Percentiles rank a stretch among this genome's conserved stretches.
Evolutionary conservation across 1,140 invertebrate genomes (phyloP).

Genomic region (Papilio xuthus): DNA sequence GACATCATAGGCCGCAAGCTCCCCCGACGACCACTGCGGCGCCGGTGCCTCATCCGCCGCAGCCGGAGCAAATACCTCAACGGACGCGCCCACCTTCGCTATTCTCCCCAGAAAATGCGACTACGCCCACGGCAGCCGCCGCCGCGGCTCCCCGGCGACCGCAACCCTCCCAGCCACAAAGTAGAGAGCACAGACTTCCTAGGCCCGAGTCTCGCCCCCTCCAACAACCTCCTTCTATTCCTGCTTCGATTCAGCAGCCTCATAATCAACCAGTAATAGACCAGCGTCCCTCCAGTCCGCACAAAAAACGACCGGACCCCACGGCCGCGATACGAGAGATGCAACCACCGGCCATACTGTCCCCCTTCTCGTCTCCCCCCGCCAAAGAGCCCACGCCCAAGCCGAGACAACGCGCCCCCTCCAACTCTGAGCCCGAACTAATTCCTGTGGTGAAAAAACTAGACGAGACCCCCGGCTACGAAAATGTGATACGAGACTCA

Average conservation of each 20-base stretch:
- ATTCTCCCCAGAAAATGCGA: constrained; percentile 72
- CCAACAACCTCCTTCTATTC: constrained; percentile 38
- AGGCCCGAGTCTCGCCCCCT: constrained; percentile 39
- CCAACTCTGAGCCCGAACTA: constrained; percentile 71
- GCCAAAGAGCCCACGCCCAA: constrained; percentile 51
- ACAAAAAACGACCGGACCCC: constrained; percentile 21
- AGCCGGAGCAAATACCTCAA: constrained; percentile 52
- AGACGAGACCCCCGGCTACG: constrained; percentile 74
- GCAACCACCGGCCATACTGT: constrained; percentile 73
- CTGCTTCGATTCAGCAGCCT: constrained; percentile 41
- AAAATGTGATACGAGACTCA: constrained; percentile 69
- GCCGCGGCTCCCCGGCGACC: constrained; percentile 55
- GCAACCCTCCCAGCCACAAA: constrained; percentile 45
- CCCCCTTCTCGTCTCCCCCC: constrained; percentile 74
- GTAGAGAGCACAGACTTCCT: constrained; percentile 43
- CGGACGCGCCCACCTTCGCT: constrained; percentile 69
- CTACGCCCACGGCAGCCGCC: constrained; percentile 59
- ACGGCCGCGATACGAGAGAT: constrained; percentile 65
- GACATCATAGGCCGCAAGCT: background rate
- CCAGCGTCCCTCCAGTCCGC: constrained; percentile 15
- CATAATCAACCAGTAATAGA: constrained; percentile 35
- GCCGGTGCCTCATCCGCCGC: constrained; percentile 42
- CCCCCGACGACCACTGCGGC: constrained; percentile 35
- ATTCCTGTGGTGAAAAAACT: constrained; percentile 73
- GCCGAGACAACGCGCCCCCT: constrained; percentile 55